These are phyloP conservation scores for Novumbra hubbsi DNA, from an alignment of 2,797 vertebrate genomes.

Conservation along the genomic window DNA sequence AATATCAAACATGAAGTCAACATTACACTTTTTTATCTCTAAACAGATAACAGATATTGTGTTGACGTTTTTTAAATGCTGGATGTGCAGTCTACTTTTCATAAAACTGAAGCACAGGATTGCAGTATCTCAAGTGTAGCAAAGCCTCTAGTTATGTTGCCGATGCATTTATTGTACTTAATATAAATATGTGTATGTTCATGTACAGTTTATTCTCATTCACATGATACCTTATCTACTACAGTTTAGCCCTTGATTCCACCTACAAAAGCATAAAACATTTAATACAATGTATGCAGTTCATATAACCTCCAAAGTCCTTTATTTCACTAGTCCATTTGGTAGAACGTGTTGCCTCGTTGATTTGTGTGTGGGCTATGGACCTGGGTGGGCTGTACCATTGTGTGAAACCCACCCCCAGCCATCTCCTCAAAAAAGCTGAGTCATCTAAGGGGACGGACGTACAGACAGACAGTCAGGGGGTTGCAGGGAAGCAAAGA, in stretches of 20 bases:
- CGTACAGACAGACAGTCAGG: slow-evolving; percentile 4
- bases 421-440: slow-evolving; percentile 33
- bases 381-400: slow-evolving; percentile 29
- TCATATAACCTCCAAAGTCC: neutral
- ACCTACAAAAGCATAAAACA: neutral
- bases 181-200: neutral
- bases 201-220: neutral
- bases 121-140: neutral
- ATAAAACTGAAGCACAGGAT: neutral
- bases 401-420: slow-evolving; percentile 8
- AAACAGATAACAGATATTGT: neutral
- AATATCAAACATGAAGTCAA: neutral
- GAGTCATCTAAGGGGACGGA: slow-evolving; percentile 49
- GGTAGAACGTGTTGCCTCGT: slow-evolving; percentile 37
- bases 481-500: slow-evolving; percentile 3
- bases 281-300: neutral
- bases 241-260: neutral
- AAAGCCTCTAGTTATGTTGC: neutral
- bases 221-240: neutral
- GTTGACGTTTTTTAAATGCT: neutral
- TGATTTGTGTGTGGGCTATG: slow-evolving; percentile 22
- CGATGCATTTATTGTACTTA: neutral
- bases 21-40: neutral
- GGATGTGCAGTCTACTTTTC: neutral
- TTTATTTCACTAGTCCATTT: neutral